phyloP scores from a whole-genome alignment of 2,888 invertebrate genomes.

The Ommatoiulus sabulosus region DNA sequence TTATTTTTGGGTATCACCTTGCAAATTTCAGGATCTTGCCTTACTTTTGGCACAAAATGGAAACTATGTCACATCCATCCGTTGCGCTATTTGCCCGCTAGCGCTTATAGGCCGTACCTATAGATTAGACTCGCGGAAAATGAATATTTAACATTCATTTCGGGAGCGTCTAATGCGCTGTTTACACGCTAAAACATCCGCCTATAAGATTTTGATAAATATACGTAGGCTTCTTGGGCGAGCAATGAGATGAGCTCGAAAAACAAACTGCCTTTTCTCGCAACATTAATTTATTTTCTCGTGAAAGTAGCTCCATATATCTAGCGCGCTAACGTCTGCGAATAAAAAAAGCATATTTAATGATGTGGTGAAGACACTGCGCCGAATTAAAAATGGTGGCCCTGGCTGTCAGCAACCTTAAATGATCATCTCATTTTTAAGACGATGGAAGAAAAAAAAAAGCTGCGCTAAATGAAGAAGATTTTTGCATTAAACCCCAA shows the following conservation, averaged over 20 bases:
- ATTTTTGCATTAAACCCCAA: slow-evolving; percentile 45
- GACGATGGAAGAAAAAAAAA: not conserved
- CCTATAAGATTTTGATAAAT: slow-evolving; percentile 2
- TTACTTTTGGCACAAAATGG: too few relatives aligned
- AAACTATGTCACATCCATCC: not conserved
- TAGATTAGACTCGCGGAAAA: not conserved
- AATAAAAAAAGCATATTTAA: slow-evolving; percentile 43
- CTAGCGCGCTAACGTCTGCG: not conserved
- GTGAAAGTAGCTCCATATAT: not conserved
- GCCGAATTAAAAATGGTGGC: slow-evolving; percentile 35
- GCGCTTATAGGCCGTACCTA: not conserved
- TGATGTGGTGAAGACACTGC: slow-evolving; percentile 41
- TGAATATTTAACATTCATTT: slow-evolving; percentile 36
- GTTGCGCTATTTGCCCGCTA: not conserved
- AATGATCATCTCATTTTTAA: slow-evolving; percentile 25
- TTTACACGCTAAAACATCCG: slow-evolving; percentile 21
- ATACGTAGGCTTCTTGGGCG: not conserved
- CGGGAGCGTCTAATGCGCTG: not conserved
- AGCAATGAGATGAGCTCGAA: not conserved
- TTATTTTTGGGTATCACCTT: too few relatives aligned
- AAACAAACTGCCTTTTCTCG: slow-evolving; percentile 44
- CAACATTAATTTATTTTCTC: slow-evolving; percentile 41
- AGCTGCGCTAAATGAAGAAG: slow-evolving; percentile 8
- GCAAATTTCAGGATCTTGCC: too few relatives aligned
- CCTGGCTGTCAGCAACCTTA: slow-evolving; percentile 28